phyloP scores from a whole-genome alignment of 2,888 invertebrate genomes.

The Lampropteryx suffumata region DNA sequence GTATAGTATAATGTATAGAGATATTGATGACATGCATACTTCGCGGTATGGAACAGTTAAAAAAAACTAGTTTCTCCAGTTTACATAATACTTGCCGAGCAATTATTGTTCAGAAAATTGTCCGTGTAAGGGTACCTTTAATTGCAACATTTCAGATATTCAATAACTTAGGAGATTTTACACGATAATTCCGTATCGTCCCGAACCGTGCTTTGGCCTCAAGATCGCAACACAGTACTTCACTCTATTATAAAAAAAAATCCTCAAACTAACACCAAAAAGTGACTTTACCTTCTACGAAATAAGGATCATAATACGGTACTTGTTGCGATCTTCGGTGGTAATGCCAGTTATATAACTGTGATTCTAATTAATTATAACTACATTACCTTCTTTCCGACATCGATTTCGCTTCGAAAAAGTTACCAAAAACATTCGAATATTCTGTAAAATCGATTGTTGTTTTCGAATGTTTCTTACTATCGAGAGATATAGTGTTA shows the following conservation, averaged over 20 bases:
- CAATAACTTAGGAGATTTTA: background rate
- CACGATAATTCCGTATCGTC: constrained; percentile 6
- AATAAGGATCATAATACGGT: constrained; percentile 10
- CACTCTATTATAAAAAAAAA: background rate
- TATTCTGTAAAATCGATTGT: constrained; percentile 16
- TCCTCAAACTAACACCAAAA: constrained; percentile 17
- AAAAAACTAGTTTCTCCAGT: no score
- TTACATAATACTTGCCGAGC: no score
- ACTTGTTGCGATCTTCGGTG: constrained; percentile 25
- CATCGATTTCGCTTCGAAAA: constrained; percentile 32
- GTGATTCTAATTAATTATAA: constrained; percentile 29
- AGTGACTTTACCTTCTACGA: constrained; percentile 12
- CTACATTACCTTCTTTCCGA: constrained; percentile 27
- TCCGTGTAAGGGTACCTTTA: no score
- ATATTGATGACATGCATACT: no score
- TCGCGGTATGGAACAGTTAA: no score
- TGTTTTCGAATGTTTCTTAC: constrained; percentile 10
- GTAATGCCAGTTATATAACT: constrained; percentile 26
- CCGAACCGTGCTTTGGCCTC: constrained; percentile 2
- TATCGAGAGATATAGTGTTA: no score
- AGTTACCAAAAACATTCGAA: constrained; percentile 21
- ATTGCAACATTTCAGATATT: no score
- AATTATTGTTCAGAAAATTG: no score
- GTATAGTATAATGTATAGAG: no score
- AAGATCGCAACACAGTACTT: constrained; percentile 16